These are phyloP conservation scores for Tetranychus piercei DNA, from an alignment of 2,888 invertebrate genomes.

Conservation along the genomic window DNA sequence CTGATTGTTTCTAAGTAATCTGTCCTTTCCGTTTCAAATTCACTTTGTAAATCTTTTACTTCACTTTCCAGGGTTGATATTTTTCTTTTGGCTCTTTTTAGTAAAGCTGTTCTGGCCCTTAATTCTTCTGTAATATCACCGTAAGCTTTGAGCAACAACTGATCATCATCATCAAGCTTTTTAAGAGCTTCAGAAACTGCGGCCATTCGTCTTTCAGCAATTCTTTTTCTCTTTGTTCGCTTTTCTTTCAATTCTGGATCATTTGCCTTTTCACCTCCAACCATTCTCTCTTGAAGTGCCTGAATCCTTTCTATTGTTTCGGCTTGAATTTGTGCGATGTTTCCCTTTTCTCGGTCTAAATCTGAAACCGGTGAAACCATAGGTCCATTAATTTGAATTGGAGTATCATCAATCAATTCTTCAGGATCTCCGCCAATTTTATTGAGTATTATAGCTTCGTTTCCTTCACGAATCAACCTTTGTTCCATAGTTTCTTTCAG, in stretches of 20 bases:
- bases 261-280: constrained; percentile 56
- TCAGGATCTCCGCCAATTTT: neutral
- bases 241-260: constrained; percentile 52
- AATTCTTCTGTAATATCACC: constrained; percentile 59
- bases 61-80: constrained; percentile 49
- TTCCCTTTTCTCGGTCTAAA: neutral
- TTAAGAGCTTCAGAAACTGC: constrained; percentile 38
- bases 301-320: constrained; percentile 40
- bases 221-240: constrained; percentile 45
- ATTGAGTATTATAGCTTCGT: neutral
- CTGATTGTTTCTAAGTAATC: constrained; percentile 64
- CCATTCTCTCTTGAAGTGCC: constrained; percentile 51
- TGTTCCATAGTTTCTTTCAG: constrained; percentile 41
- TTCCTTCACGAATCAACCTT: constrained; percentile 30
- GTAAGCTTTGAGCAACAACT: constrained; percentile 50
- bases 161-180: constrained; percentile 50
- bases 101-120: constrained; percentile 47
- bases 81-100: constrained; percentile 48
- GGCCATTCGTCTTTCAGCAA: constrained; percentile 45
- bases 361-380: neutral
- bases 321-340: constrained; percentile 21
- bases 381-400: neutral
- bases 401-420: neutral
- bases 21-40: constrained; percentile 60
- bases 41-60: constrained; percentile 54